These are phyloP conservation scores for Paramisgurnus dabryanus DNA, from an alignment of 2,113 vertebrate species.

Conservation along the genomic window DNA sequence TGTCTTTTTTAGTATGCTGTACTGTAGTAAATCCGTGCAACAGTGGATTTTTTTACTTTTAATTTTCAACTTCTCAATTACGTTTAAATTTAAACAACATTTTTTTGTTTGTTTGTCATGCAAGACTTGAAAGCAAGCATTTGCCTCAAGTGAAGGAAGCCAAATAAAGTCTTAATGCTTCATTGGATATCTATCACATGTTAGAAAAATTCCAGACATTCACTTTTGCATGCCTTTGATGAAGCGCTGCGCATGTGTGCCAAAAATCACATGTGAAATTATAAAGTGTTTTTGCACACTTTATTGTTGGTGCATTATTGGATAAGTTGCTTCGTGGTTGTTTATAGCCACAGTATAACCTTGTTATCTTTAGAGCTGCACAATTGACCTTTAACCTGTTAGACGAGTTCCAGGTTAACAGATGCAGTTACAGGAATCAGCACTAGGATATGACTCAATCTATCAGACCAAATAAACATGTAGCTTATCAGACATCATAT, in stretches of 20 bases:
- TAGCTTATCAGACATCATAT: neutral
- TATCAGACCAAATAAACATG: conserved; percentile 27
- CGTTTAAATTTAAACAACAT: no score
- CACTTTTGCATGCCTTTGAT: neutral
- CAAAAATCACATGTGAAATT: no score
- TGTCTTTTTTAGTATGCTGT: neutral
- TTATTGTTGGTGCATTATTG: neutral
- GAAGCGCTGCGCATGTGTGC: no score
- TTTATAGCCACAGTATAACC: conserved; percentile 7
- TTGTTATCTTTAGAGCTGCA: conserved; percentile 32
- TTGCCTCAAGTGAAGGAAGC: neutral
- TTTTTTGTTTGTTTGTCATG: neutral
- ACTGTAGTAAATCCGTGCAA: neutral
- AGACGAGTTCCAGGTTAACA: conserved; percentile 49
- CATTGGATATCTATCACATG: neutral
- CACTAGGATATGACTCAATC: conserved; percentile 46
- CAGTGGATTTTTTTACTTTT: no score
- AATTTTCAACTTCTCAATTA: no score
- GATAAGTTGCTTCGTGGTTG: neutral
- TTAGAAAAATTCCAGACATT: neutral
- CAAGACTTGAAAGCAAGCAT: neutral
- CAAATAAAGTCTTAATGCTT: neutral
- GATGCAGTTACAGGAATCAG: conserved; percentile 45
- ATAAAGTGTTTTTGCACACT: neutral
- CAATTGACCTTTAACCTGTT: conserved; percentile 59